Conservation (phyloP, 2,888 invertebrate genomes). For the Drosophila atroscutellata region DNA sequence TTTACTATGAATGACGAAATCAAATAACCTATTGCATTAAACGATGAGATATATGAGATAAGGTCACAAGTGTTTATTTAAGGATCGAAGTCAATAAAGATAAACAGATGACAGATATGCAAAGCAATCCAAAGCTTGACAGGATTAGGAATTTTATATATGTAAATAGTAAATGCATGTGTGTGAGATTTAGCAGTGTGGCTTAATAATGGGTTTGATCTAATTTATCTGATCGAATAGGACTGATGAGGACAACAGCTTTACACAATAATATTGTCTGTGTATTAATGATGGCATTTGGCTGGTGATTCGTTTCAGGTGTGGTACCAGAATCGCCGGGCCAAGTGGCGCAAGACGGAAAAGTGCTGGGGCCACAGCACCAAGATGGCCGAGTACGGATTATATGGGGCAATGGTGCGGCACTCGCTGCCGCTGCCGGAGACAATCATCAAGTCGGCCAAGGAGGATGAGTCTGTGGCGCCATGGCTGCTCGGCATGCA, state of each 20-base stretch:
- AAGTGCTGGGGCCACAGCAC: constrained; percentile 99
- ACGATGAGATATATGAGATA: neutral
- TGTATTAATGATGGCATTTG: neutral
- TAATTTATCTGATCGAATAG: neutral
- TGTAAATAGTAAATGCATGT: neutral
- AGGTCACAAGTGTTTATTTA: neutral
- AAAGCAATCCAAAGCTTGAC: neutral
- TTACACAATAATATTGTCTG: neutral
- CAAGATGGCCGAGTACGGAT: constrained; percentile 99
- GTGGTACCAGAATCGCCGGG: constrained; percentile 97
- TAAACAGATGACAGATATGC: neutral
- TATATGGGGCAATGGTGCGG: constrained; percentile 99
- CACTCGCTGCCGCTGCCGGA: constrained; percentile 99
- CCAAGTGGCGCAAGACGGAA: constrained; percentile 99
- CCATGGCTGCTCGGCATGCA: constrained; percentile 99
- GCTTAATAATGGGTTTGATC: neutral
- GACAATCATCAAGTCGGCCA: constrained; percentile 98
- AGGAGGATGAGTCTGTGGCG: constrained; percentile 98
- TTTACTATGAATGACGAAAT: neutral
- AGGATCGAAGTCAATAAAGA: neutral
- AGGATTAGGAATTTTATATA: neutral
- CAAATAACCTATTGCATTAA: neutral
- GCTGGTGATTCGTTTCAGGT: constrained; percentile 88
- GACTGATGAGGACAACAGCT: neutral
- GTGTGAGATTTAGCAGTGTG: too few species aligned